phyloP scores from a whole-genome alignment of 2,113 vertebrate species.

The Felis chaus region DNA sequence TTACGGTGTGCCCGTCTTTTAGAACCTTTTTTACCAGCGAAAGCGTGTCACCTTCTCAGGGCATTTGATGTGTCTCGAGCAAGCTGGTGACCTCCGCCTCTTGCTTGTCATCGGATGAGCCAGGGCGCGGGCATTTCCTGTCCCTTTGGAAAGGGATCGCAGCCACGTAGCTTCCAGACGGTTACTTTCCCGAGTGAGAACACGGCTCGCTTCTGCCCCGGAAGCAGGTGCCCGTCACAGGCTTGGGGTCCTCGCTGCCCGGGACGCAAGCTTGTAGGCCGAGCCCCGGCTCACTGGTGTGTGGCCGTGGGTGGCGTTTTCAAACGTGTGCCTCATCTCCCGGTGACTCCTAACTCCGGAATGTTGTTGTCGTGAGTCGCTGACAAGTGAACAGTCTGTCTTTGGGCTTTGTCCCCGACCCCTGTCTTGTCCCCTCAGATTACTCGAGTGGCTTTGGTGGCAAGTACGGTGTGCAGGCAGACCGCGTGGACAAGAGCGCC shows the following conservation, averaged over 20 bases:
- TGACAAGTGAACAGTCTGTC: fast-evolving
- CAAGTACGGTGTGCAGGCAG: slow-evolving; percentile 94
- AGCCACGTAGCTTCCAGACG: fast-evolving
- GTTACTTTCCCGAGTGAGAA: neutral
- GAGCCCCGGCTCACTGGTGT: fast-evolving
- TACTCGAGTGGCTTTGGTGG: slow-evolving; percentile 95
- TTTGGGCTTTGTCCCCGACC: fast-evolving
- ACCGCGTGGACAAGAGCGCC: slow-evolving; percentile 97
- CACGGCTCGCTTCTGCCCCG: fast-evolving
- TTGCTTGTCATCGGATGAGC: fast-evolving
- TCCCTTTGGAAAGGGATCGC: neutral
- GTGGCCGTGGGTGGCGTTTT: fast-evolving
- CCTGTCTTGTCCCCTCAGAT: slow-evolving; percentile 83
- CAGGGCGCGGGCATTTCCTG: fast-evolving
- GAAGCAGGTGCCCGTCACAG: too few relatives aligned
- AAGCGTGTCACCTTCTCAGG: fast-evolving
- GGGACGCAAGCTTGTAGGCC: fast-evolving
- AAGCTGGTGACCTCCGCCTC: too few relatives aligned
- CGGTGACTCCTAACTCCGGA: fast-evolving
- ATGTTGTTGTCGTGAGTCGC: fast-evolving
- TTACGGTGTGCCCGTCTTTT: fast-evolving
- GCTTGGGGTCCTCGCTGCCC: too few relatives aligned
- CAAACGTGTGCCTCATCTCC: fast-evolving
- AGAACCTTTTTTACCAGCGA: neutral
- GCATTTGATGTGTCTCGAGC: fast-evolving